Evolutionary conservation across 1,140 invertebrate species (phyloP).

Genomic region (Drosophila murphyi): DNA sequence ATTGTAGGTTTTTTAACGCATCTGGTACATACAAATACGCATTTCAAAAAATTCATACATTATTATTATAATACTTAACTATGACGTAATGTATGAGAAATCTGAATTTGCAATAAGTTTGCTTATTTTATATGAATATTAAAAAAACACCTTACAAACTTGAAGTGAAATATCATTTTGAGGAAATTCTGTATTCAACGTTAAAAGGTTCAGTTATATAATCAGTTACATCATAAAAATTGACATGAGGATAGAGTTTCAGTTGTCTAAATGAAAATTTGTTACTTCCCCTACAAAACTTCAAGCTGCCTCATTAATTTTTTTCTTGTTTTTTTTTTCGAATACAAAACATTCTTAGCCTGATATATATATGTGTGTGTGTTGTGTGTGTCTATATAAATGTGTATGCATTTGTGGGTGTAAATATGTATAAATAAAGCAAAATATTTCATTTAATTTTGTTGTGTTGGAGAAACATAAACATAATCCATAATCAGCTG

Average conservation of each 20-base stretch:
- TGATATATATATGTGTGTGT: constrained; percentile 38
- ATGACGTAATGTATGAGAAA: constrained; percentile 79
- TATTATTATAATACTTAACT: constrained; percentile 77
- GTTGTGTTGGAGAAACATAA: constrained; percentile 8
- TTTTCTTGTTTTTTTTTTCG: constrained; percentile 5
- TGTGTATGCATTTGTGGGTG: constrained; percentile 8
- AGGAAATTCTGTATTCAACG: constrained; percentile 31
- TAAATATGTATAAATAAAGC: constrained; percentile 3
- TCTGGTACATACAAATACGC: constrained; percentile 72
- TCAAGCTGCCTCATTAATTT: constrained; percentile 26
- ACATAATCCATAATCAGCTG: constrained; percentile 4
- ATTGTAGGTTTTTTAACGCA: constrained; percentile 68
- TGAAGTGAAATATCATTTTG: constrained; percentile 61
- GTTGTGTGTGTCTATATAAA: constrained; percentile 23
- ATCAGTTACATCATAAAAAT: constrained; percentile 50
- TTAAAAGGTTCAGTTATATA: constrained; percentile 36
- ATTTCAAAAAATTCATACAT: constrained; percentile 74
- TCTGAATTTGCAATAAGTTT: constrained; percentile 57
- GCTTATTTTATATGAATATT: constrained; percentile 71
- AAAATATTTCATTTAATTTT: constrained; percentile 3
- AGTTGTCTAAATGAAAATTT: constrained; percentile 31
- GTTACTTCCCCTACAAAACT: constrained; percentile 8
- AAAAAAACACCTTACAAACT: constrained; percentile 70
- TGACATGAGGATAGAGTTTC: constrained; percentile 56
- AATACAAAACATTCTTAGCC: constrained; percentile 52